Evolutionary conservation across 2,113 vertebrate genomes (phyloP), one percentile per base, ranked within the genome.

Genomic region (Stomatorhinus ivindoensis): DNA sequence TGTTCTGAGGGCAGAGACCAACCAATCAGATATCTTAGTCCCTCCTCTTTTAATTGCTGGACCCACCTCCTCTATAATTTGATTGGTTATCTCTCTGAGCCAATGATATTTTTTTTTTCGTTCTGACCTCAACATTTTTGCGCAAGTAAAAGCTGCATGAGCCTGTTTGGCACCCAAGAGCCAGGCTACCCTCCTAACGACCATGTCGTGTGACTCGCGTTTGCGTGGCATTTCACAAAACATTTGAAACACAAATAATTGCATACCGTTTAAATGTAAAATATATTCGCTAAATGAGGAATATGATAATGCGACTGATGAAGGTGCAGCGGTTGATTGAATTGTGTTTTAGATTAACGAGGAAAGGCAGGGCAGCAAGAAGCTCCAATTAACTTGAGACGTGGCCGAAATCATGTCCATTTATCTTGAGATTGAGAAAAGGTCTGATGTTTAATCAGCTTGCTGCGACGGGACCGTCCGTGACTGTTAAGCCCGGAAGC

Each of bases 351-450:
- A 44, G 15, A 87, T 65, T 87, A 44, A 87, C 2, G 51, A 87
- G 31, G 8, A 17, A 44, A 65, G 55, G 51, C 87, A 44, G 87
- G 15, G 6, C 48, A 53, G 8, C 7, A 6, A 19, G 53, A 87
- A 35, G 84, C 31, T 61, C 31, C 47, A 42, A 87, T 87, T 87
- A 87, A 65, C n/a, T 19, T 55, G 50, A 1, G 85, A 86, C 86
- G 24, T 39, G 50, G 10, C 7, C 15, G 53, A 87, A 50, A 44
- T 47, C 55, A 44, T 42, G 87, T 24, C 51, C 87, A 87, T 61
- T 61, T 61, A 87, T 87, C 87, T 87, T 87, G 35, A 61, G 42
- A 87, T 87, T 53, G 53, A 46, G 87, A 87, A 87, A 87, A 87
- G 87, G 87, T 87, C 87, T 87, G 53, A 58, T 61, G 39, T 42